Evolutionary conservation across 53 echinoderm and acorn worm genomes (phyloP), one percentile per base, ranked within the genome.

Genomic region (Crossaster papposus): DNA sequence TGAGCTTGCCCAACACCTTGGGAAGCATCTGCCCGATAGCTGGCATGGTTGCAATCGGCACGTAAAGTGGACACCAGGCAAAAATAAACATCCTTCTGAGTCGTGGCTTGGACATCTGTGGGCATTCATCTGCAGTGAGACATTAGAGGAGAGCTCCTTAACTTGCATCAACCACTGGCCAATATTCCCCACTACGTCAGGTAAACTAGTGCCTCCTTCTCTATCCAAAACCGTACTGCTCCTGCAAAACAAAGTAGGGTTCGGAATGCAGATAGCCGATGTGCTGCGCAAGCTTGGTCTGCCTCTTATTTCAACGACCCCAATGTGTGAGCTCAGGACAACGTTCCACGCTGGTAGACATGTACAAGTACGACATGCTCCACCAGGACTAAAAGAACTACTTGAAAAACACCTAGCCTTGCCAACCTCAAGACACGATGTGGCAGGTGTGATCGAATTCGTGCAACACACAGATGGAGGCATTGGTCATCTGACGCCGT

Each of bases 11-110:
- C 35, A 38, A 64, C 64, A 91, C 34, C 30, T 91, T 20, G 24
- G 29, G 15, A 68, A 50, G 28, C 84, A 84, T 14, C 84, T 90
- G 0, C 91, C 91, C 24, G 79, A 76, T 6, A 63, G 51, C 51
- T 90, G 91, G 91, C 64, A 70, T 34, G 70, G 79, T 3, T 84
- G 91, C 63, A 22, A 22, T 51, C 78, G 17, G 11, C 91, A 91
- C 24, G 70, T 89, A 24, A 18, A 38, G 14, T 92, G 92, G 92
- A 68, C 77, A n/a, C 92, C 92, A 30, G 58, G 14, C 28, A 83
- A 36, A 23, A 51, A 83, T 50, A 65, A 51, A 0, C 82, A 89
- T 12, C 92, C 92, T 4, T 64, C 78, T 23, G 15, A 82, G 64
- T 6, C 0, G 12, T 92, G 92, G 92, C 73, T 92, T 32, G 30